Evolutionary conservation across 2,797 vertebrate genomes (phyloP), one percentile per base, ranked within the genome.

Genomic region (Odontamblyopus rebecca): DNA sequence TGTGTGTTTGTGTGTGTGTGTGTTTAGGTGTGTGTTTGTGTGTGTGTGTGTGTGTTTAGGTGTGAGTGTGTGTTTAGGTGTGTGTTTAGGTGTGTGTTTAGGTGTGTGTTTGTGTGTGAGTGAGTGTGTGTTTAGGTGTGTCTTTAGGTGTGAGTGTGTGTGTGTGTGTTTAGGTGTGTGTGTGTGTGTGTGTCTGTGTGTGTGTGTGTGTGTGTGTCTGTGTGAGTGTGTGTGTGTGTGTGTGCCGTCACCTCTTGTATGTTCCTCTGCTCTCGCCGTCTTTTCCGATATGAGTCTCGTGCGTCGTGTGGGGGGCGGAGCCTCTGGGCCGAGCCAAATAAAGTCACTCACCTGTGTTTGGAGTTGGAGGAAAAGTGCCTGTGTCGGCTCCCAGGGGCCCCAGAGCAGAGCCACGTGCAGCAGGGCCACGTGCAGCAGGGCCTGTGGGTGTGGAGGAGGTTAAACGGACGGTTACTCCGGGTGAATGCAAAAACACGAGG

Each of bases 301-400:
- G 80, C 73, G 79, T 81, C 71, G 71, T 79, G 80, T 82, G 75
- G 82, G 71, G 79, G 87, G 76, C 82, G 86, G 85, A 41, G 72
- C 88, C 91, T 89, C 75, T 78, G 85, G 89, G 75, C 79, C 80
- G 78, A 91, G 86, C 85, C 84, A 86, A 88, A 91, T 85, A 89
- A 90, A 89, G 93, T 87, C 83, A 82, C 76, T 92, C 90, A 93
- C 93, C 92, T 92, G 91, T 91, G 89, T 82, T 72, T 79, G 85
- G 88, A 83, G 85, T 89, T 85, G 90, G 86, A 90, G 86, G 81
- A 81, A 89, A 79, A 92, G 80, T 76, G 73, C 82, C 79, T 88
- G 83, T 89, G 89, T 90, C 89, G 90, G 68, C 70, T 88, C 90
- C 90, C 85, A 35, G 79, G 83, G 91, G 87, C 69, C 23, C 23